These are phyloP conservation scores for Epizoanthus illoricatus DNA, from an alignment of 92 coral and sea anemone species.

Conservation along the genomic window DNA sequence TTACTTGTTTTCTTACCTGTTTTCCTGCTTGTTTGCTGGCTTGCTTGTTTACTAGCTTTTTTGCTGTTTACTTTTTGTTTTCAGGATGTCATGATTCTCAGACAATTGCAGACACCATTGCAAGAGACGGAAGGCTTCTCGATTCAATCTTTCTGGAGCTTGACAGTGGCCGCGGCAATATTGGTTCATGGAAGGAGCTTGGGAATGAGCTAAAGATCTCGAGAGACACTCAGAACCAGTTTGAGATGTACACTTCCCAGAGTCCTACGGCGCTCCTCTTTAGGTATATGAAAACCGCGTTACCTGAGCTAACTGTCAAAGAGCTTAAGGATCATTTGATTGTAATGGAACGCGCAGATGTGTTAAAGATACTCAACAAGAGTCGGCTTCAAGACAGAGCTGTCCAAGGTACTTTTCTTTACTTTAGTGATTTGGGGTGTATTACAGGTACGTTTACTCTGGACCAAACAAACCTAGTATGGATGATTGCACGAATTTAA, in stretches of 20 bases:
- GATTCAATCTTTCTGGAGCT: not conserved
- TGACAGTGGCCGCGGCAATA: not conserved
- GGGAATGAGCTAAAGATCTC: slow-evolving; percentile 7
- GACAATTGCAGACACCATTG: not conserved
- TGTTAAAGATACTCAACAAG: not conserved
- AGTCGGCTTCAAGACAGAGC: no score
- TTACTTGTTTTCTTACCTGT: no score
- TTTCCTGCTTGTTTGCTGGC: no score
- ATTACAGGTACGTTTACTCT: not conserved
- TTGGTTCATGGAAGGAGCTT: slow-evolving; percentile 7
- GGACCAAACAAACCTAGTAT: no score
- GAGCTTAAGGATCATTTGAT: not conserved
- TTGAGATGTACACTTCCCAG: slow-evolving; percentile 2
- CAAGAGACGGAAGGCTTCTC: slow-evolving; percentile 4
- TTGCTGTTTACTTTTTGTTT: not conserved
- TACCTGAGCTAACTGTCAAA: not conserved
- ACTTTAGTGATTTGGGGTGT: no score
- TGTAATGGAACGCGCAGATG: not conserved
- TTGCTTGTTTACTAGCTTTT: not conserved
- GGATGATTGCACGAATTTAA: no score
- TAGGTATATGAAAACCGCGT: not conserved
- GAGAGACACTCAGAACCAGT: not conserved
- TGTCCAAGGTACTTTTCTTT: slow-evolving; percentile 7
- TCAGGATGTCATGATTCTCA: not conserved
- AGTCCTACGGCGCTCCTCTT: slow-evolving; percentile 11